Percentiles rank a stretch among this genome's conserved stretches.
Conservation (phyloP, 2,797 vertebrate genomes). For the Pitangus sulphuratus region DNA sequence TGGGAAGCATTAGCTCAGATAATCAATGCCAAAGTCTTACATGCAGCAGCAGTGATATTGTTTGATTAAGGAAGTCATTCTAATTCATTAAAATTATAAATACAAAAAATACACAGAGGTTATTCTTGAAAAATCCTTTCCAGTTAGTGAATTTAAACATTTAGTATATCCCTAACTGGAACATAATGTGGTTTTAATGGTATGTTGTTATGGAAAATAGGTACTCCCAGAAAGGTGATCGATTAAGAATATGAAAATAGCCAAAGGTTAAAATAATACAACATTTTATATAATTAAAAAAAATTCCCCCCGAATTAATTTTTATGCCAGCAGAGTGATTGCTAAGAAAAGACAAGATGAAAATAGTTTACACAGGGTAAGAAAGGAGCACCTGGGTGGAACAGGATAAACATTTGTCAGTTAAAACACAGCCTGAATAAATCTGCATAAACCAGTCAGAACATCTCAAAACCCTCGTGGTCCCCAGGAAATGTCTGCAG, state of each 20-base stretch:
- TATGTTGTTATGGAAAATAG: not conserved
- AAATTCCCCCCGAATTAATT: rapidly evolving
- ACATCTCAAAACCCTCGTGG: rapidly evolving
- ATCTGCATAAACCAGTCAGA: not conserved
- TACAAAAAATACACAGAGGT: not conserved
- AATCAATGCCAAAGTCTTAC: not conserved
- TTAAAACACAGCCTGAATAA: not conserved
- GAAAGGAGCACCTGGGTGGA: not conserved
- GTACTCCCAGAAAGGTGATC: not conserved
- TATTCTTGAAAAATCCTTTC: not conserved
- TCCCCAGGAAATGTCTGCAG: not conserved
- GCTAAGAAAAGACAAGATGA: not conserved
- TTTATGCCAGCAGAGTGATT: not conserved
- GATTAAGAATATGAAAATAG: not conserved
- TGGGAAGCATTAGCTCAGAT: not conserved
- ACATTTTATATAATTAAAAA: not conserved
- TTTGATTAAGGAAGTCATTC: not conserved
- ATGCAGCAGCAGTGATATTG: not conserved
- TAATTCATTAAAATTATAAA: not conserved
- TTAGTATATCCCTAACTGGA: not conserved
- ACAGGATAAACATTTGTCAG: not conserved
- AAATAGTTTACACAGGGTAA: not conserved
- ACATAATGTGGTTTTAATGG: not conserved
- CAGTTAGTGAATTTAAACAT: not conserved
- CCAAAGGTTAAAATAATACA: not conserved